These are phyloP conservation scores for Plotosus lineatus DNA, from an alignment of 2,113 vertebrate genomes.

Conservation along the genomic window DNA sequence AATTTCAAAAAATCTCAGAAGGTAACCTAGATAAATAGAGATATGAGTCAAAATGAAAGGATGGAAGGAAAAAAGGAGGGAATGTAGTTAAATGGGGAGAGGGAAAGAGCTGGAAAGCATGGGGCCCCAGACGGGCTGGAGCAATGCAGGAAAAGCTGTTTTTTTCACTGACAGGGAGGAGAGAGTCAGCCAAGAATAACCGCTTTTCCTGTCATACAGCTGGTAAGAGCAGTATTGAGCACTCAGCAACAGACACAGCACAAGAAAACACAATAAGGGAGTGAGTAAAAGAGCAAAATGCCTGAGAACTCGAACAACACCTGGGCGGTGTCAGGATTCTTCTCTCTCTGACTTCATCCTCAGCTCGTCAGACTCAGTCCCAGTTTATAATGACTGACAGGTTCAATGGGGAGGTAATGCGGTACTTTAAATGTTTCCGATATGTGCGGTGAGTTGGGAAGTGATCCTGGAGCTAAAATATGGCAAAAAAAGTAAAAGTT, in stretches of 20 bases:
- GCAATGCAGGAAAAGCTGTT: conserved; percentile 49
- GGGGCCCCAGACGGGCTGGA: conserved; percentile 50
- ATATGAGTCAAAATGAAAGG: conserved; percentile 34
- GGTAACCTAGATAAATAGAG: conserved; percentile 35
- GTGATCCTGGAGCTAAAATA: neutral
- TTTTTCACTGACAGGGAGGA: conserved; percentile 52
- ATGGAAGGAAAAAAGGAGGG: conserved; percentile 17
- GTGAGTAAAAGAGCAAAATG: neutral
- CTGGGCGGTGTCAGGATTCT: conserved; percentile 11
- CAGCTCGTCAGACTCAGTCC: neutral
- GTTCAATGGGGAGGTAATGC: neutral
- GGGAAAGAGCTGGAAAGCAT: conserved; percentile 14
- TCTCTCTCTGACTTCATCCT: conserved; percentile 3
- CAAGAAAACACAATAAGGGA: conserved; percentile 25
- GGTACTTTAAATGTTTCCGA: neutral
- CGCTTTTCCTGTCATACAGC: conserved; percentile 57
- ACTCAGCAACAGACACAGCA: conserved; percentile 28
- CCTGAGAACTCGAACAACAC: neutral
- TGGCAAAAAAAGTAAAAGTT: neutral
- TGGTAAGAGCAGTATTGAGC: conserved; percentile 48
- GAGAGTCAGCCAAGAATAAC: conserved; percentile 61
- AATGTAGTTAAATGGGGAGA: conserved; percentile 2
- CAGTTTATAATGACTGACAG: neutral
- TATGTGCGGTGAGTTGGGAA: neutral
- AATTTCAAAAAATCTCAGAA: neutral